Conservation (phyloP, 53 echinoderm and acorn worm species). For the Glandiceps talaboti region DNA sequence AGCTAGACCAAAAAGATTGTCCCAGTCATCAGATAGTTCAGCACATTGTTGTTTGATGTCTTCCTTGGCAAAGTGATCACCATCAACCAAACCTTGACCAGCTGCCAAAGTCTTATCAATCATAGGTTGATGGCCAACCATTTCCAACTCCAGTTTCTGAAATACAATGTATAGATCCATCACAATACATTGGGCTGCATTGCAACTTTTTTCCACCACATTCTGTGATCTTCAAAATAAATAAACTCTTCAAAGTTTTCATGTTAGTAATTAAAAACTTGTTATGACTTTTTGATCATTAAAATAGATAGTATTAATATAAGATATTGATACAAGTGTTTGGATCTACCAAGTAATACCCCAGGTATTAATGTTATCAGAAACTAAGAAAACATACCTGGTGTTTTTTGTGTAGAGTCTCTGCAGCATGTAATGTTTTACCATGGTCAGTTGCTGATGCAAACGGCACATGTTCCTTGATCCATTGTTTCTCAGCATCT, state of each 20-base stretch:
- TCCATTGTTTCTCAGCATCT: slow-evolving; percentile 80
- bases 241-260: too few relatives aligned
- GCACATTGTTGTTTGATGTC: slow-evolving; percentile 53
- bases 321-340: too few relatives aligned
- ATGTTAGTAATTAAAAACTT: too few relatives aligned
- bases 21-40: slow-evolving; percentile 58
- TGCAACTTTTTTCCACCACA: too few relatives aligned
- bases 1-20: slow-evolving; percentile 43
- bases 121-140: slow-evolving; percentile 55
- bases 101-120: slow-evolving; percentile 54
- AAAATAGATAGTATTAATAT: too few relatives aligned
- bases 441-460: slow-evolving; percentile 61
- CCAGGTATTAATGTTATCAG: too few relatives aligned
- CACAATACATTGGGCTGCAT: too few relatives aligned
- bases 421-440: slow-evolving; percentile 58
- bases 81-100: slow-evolving; percentile 44
- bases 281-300: too few relatives aligned
- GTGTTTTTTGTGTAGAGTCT: slow-evolving; percentile 67
- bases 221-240: too few relatives aligned
- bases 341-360: too few relatives aligned
- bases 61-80: slow-evolving; percentile 40
- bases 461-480: slow-evolving; percentile 64
- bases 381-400: too few relatives aligned
- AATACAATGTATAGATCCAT: too few relatives aligned
- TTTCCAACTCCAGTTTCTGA: slow-evolving; percentile 70